Percentiles rank a stretch among this genome's conserved stretches.
Conservation (phyloP, 2,113 vertebrate genomes). For the Thalassoma bifasciatum region DNA sequence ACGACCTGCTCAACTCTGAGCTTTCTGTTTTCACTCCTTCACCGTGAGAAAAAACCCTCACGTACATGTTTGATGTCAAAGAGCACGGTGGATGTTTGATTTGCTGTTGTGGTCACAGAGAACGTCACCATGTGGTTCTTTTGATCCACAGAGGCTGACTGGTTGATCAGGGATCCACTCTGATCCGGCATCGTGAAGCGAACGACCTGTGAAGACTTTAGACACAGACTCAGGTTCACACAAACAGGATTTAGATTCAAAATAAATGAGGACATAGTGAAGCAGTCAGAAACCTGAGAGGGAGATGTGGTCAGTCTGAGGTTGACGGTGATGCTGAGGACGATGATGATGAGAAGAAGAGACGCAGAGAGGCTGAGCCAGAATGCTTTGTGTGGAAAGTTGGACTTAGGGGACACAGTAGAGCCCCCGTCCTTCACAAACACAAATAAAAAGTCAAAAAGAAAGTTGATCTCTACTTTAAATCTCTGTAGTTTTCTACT, state of each 20-base stretch:
- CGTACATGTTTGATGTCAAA: conserved; percentile 89
- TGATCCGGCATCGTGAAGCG: conserved; percentile 81
- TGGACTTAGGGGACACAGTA: conserved; percentile 26
- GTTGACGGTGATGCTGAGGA: conserved; percentile 76
- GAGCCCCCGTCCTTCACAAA: conserved; percentile 73
- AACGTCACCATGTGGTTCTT: conserved; percentile 86
- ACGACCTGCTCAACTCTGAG: background rate
- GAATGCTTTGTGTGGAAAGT: conserved; percentile 81
- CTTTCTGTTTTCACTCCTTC: background rate
- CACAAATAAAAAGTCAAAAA: background rate
- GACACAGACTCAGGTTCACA: background rate
- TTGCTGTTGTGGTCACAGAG: conserved; percentile 81
- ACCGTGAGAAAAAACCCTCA: background rate
- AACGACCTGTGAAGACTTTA: conserved; percentile 79
- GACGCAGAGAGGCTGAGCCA: conserved; percentile 81
- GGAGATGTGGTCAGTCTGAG: conserved; percentile 73
- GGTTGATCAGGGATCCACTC: conserved; percentile 81
- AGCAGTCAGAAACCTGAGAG: conserved; percentile 68
- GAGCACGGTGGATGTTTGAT: conserved; percentile 87
- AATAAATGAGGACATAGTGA: too few relatives aligned
- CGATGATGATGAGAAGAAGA: conserved; percentile 78
- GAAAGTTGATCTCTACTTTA: background rate
- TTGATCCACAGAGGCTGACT: conserved; percentile 88
- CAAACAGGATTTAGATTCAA: too few relatives aligned
- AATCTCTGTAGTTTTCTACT: conserved; percentile 19